Conservation (phyloP, 2,113 vertebrate species). For the Camelus dromedarius region DNA sequence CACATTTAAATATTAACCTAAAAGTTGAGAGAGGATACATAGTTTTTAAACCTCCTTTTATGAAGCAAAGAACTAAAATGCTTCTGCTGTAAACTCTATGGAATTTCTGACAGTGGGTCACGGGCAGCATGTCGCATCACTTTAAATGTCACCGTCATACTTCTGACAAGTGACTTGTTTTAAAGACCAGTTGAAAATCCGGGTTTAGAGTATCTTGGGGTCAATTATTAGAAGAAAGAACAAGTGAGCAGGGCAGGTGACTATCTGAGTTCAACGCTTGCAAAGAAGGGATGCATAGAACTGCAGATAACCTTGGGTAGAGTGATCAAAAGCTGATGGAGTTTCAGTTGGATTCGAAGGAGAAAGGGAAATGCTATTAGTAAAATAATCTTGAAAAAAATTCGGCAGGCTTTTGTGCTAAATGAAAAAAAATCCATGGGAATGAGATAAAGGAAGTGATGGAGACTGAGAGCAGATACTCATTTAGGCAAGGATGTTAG, state of each 20-base stretch:
- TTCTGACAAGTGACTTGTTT: neutral
- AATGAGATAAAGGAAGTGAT: neutral
- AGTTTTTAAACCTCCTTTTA: neutral
- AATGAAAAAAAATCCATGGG: neutral
- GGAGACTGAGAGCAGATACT: neutral
- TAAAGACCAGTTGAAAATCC: neutral
- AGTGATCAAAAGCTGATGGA: neutral
- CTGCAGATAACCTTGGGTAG: neutral
- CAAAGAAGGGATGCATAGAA: neutral
- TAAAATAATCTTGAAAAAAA: neutral
- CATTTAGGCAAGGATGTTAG: neutral
- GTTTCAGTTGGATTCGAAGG: neutral
- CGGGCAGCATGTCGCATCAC: neutral
- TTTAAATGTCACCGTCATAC: conserved; percentile 15
- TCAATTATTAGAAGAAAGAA: neutral
- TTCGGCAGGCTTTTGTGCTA: neutral
- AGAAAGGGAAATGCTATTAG: neutral
- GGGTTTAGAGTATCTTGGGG: neutral
- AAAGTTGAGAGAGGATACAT: neutral
- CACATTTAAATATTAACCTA: conserved; percentile 52
- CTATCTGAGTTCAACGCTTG: neutral
- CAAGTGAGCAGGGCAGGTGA: neutral
- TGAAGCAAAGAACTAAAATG: neutral
- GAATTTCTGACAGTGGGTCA: neutral
- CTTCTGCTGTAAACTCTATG: neutral